Evolutionary conservation across 2,797 vertebrate genomes (phyloP), one percentile per base, ranked within the genome.

Genomic region (Chlorospingus flavigularis): DNA sequence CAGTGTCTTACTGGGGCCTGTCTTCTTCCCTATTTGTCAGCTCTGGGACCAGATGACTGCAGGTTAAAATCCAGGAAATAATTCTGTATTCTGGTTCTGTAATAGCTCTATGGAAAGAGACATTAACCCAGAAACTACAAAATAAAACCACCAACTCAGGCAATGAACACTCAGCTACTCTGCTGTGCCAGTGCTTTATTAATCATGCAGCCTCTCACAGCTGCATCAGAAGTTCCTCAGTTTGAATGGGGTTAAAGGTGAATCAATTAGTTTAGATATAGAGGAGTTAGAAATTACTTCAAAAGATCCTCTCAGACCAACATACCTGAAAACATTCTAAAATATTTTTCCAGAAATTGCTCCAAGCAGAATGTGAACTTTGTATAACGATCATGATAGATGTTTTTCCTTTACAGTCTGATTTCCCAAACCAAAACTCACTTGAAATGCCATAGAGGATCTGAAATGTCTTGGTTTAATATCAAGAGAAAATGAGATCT

Each of bases 291-390:
- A 84, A 95, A 86, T 40, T 1, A 93, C 10, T 82, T 92, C 42
- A 60, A 80, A 87, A 79, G 25, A 57, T 65, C 33, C 10, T 77
- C 39, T 72, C 62, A 89, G 71, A 68, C 23, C 8, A 48, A 81
- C 18, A 40, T 57, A 91, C n/a, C 57, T 80, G 54, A 85, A 87
- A 87, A 82, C 7, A 54, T 30, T 58, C 25, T 33, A 23, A 95
- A 88, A 86, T 68, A 75, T 60, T 88, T 80, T 67, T 54, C 35
- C 25, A 86, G 47, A 77, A 82, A 87, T 55, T 75, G 89, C 89
- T 91, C 33, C 45, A 72, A 95, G 91, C 68, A 80, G 54, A 77
- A 89, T 39, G 57, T 95, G 95, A 92, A 96, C 81, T 95, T 94
- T 93, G 71, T 78, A 47, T 81, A 93, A 92, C 0, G 11, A 86